Evolutionary conservation across 2,113 vertebrate species (phyloP), one percentile per base, ranked within the genome.

Genomic region (Syrmaticus mikado): DNA sequence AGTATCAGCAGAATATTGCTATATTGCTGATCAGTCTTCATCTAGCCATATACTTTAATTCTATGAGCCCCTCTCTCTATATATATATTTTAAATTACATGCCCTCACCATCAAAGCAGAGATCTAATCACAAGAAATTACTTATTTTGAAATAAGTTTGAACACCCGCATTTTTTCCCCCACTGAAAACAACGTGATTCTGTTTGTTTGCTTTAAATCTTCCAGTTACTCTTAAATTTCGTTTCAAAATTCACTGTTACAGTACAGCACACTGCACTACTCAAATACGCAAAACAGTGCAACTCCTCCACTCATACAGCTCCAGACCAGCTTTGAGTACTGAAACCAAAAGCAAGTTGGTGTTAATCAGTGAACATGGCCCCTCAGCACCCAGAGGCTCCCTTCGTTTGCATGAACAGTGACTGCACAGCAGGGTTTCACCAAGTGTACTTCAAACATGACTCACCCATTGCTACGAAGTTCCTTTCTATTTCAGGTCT

Each of bases 311-410:
- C 66, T 66, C 65, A 2, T 32, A n/a, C 61, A 53, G n/a, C 22
- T 81, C 11, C 4, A 14, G 58, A 24, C 0, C 6, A n/a, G 60
- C 22, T 60, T 18, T 4, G 21, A 10, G 10, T 5, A 13, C 50
- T 2, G 2, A 50, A 75, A 58, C 2, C 38, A 30, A 2, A 48
- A 22, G 0, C 4, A 4, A 67, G 11, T 1, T 10, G 22, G 4
- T 30, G 4, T 46, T 79, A 21, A 5, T 2, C 22, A 1, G 32
- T 3, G 15, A 64, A 27, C 1, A 3, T 0, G 8, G 48, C 48
- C 48, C 58, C 79, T 32, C 3, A 13, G 2, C 91, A 71, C 1
- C 8, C 18, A 11, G 6, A 3, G 36, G 13, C 21, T 87, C 45
- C 46, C 20, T 74, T 7, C 58, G 27, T 40, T 41, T 25, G 24